Base-by-base conservation (phyloP, 1,140 invertebrate genomes). In the Drosophila serrata region DNA sequence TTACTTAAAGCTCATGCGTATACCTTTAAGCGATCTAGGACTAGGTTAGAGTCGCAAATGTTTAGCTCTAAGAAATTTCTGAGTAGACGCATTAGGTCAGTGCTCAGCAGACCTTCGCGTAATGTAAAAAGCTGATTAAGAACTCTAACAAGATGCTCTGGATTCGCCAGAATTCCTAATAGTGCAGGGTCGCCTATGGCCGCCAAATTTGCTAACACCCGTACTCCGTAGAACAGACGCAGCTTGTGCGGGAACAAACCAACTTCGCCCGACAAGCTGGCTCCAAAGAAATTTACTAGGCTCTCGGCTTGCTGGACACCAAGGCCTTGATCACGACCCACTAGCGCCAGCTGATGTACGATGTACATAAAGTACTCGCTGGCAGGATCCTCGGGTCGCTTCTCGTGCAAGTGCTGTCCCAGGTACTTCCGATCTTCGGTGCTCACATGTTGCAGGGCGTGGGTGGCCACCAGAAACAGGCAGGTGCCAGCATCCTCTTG, bases 361-460 rank as follows among this genome's bases (percentile, higher is more conserved):
- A 92, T 75, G 11, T 63, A 78, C 74, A 92, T 81, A 1, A 75
- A 78, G 45, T 81, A 91, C 31, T 90, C 79, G 33, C 59, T 72
- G 53, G 57, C 87, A 0, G 57, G 37, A 17, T 75, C 57, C 1
- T 17, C 43, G 6, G 48, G 40, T 0, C 35, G 39, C 29, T 79
- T 85, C 15, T 72, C 43, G 2, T 75, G 51, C n/a, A 91, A 24
- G 12, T 88, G 74, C 8, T 85, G 24, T 0, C 64, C 70, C 4
- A 92, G 49, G 22, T 70, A 79, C 2, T 40, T 43, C 3, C 78
- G 53, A 40, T 92, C 90, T 6, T 86, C 76, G 4, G 0, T n/a
- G 6, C 40, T 70, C 7, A 92, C 31, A 12, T 35, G 37, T 5
- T 39, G 8, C 7, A 40, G 7, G 1, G 55, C 31, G 22, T 72